Conservation (phyloP, 2,888 invertebrate genomes). For the Anarsia innoxiella region DNA sequence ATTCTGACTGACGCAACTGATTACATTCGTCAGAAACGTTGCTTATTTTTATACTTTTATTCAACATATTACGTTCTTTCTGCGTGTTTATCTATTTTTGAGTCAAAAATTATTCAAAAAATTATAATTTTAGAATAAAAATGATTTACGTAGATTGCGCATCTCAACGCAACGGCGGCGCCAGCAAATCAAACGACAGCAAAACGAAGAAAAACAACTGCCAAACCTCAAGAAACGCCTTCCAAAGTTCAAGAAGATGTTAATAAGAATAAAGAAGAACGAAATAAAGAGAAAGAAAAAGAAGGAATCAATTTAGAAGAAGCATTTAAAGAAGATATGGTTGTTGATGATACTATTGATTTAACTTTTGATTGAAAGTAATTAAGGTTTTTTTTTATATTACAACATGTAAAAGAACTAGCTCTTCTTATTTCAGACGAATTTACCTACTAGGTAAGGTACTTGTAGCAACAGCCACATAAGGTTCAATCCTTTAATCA, state of each 20-base stretch:
- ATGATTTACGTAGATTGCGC: constrained; percentile 21
- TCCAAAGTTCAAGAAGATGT: constrained; percentile 8
- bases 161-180: constrained; percentile 15
- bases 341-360: constrained; percentile 37
- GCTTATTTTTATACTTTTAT: too few relatives aligned
- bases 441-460: neutral
- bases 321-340: constrained; percentile 22
- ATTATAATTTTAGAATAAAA: too few relatives aligned
- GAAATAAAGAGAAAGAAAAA: constrained; percentile 10
- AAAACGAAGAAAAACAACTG: constrained; percentile 36
- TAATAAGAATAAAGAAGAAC: constrained; percentile 4
- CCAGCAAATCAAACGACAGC: constrained; percentile 21
- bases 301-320: constrained; percentile 13
- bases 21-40: too few relatives aligned
- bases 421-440: too few relatives aligned
- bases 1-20: too few relatives aligned
- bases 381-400: neutral
- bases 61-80: too few relatives aligned
- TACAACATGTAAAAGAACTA: too few relatives aligned
- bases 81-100: too few relatives aligned
- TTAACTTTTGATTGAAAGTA: constrained; percentile 43
- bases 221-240: constrained; percentile 19
- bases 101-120: too few relatives aligned
- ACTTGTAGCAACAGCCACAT: too few relatives aligned
- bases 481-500: too few relatives aligned